phyloP scores from a whole-genome alignment of 2,113 vertebrate species.

The Chamaea fasciata region DNA sequence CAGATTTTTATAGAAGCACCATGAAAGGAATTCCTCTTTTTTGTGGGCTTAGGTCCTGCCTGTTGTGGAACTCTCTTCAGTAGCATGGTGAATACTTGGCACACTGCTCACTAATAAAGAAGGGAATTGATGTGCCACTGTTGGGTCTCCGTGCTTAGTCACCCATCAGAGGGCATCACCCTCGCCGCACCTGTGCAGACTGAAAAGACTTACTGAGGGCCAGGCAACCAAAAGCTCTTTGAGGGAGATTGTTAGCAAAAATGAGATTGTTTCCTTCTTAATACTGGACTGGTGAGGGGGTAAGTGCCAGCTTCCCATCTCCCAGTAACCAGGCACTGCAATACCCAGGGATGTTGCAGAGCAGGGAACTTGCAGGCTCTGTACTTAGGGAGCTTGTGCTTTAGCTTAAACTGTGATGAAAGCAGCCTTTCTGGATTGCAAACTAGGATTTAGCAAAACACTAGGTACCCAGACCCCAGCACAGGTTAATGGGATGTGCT shows the following conservation, averaged over 20 bases:
- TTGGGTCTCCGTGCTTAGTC: not conserved
- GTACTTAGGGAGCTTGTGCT: not conserved
- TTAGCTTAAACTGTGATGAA: not conserved
- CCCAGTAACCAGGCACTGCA: rapidly evolving
- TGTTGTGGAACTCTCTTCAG: not conserved
- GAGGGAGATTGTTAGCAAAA: not conserved
- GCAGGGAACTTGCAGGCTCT: not conserved
- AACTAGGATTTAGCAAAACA: not conserved
- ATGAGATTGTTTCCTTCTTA: not conserved
- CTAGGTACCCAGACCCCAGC: not conserved
- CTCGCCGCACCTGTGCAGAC: not conserved
- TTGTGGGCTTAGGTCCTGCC: not conserved
- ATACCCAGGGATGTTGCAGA: not conserved
- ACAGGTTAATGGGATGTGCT: not conserved
- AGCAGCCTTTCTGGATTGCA: not conserved
- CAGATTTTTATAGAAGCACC: not conserved
- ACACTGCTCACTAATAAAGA: not conserved
- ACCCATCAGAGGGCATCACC: not conserved
- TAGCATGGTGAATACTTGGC: not conserved
- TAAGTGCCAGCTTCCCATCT: not conserved
- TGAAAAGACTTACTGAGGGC: not conserved
- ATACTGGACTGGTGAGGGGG: not conserved
- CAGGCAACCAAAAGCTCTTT: not conserved
- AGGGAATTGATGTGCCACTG: not conserved
- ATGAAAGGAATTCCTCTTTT: not conserved